phyloP scores from a whole-genome alignment of 1,140 invertebrate genomes.

The Trigoniulus corallinus region DNA sequence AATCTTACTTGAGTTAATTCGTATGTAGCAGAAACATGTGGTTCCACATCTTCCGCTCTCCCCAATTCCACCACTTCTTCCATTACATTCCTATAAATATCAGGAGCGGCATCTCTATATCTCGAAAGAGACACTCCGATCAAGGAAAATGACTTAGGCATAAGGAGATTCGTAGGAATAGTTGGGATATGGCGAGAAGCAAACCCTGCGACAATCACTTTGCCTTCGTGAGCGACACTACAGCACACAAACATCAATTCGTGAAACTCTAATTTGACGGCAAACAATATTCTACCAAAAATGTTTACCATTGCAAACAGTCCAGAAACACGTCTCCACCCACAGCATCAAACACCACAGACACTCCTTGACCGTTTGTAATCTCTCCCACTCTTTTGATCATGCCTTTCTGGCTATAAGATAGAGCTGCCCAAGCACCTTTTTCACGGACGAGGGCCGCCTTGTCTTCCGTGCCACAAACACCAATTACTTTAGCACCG shows the following conservation, averaged over 20 bases:
- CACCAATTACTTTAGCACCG: conserved; percentile 39
- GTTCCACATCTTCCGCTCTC: conserved; percentile 29
- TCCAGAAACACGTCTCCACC: conserved; percentile 38
- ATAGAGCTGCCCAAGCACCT: conserved; percentile 40
- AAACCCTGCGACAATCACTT: conserved; percentile 37
- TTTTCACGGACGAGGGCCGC: conserved; percentile 33
- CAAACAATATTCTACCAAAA: background rate
- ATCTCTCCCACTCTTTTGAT: conserved; percentile 33
- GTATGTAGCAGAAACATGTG: conserved; percentile 30
- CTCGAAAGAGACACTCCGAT: conserved; percentile 36
- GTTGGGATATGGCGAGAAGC: conserved; percentile 28
- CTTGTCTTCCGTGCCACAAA: conserved; percentile 37
- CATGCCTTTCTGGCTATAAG: conserved; percentile 34
- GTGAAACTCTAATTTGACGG: background rate
- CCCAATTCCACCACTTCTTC: conserved; percentile 33
- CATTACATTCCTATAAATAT: conserved; percentile 33
- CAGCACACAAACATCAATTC: conserved; percentile 5
- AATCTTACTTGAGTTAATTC: conserved; percentile 23
- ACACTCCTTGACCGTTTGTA: conserved; percentile 34
- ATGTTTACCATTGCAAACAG: conserved; percentile 31
- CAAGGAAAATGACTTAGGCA: conserved; percentile 29
- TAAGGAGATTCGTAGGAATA: conserved; percentile 22
- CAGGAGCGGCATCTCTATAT: conserved; percentile 29
- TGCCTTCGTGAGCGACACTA: conserved; percentile 33
- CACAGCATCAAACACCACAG: conserved; percentile 38